Percentiles rank a stretch among this genome's conserved stretches.
These are phyloP conservation scores for Octomys mimax DNA, from an alignment of 2,797 vertebrate genomes.

Conservation along the genomic window DNA sequence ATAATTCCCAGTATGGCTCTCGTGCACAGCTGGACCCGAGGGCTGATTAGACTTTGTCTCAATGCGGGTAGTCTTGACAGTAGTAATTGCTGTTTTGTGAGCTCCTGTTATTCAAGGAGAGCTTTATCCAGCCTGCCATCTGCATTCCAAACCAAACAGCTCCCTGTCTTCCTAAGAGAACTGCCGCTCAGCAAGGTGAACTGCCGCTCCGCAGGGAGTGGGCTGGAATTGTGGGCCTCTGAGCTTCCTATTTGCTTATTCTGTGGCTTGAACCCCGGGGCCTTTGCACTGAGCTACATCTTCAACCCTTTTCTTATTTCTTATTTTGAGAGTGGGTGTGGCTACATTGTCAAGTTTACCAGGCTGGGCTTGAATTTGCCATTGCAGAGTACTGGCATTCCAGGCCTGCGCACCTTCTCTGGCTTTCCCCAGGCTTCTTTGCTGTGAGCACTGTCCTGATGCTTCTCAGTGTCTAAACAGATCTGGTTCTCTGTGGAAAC, in stretches of 20 bases:
- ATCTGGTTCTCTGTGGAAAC: slow-evolving; percentile 42
- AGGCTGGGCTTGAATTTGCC: background rate
- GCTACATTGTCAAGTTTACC: background rate
- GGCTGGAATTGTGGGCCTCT: background rate
- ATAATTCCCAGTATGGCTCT: background rate
- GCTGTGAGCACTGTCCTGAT: background rate
- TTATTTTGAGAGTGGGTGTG: background rate
- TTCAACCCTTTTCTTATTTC: background rate
- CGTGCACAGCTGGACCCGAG: background rate
- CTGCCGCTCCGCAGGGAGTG: rapidly evolving
- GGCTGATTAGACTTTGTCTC: background rate
- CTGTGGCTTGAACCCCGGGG: background rate
- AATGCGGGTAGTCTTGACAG: background rate
- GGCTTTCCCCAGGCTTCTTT: background rate
- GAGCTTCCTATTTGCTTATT: background rate
- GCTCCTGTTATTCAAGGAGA: background rate
- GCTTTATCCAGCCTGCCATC: background rate
- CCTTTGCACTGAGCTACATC: background rate
- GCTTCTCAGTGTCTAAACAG: background rate
- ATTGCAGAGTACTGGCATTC: background rate
- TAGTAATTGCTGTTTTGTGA: background rate
- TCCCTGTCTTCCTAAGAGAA: background rate
- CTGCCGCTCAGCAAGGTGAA: background rate
- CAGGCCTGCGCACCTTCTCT: background rate
- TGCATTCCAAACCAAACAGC: background rate